Evolutionary conservation across 2,888 invertebrate genomes (phyloP).

Genomic region (Patella pellucida): DNA sequence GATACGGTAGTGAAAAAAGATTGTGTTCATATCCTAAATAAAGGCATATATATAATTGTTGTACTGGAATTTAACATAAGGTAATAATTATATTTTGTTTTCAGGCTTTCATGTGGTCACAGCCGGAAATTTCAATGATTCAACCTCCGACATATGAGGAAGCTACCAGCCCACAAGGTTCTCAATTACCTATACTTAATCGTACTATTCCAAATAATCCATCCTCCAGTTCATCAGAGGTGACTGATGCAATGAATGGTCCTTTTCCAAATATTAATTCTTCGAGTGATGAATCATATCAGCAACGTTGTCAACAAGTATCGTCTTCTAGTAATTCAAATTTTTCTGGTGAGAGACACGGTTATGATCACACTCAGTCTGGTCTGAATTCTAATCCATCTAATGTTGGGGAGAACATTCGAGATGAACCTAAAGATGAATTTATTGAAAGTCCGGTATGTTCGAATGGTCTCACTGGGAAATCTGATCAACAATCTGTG

Average conservation of each 20-base stretch:
- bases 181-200: conserved; percentile 16
- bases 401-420: neutral
- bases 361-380: neutral
- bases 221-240: conserved; percentile 17
- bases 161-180: conserved; percentile 24
- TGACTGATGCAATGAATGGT: neutral
- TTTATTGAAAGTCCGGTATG: conserved; percentile 13
- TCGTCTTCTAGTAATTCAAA: conserved; percentile 14
- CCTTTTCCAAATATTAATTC: neutral
- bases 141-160: conserved; percentile 42
- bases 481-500: neutral
- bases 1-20: too few species aligned
- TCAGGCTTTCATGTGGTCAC: conserved; percentile 31
- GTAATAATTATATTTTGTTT: neutral
- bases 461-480: conserved; percentile 7
- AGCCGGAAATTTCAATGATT: conserved; percentile 21
- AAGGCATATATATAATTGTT: too few species aligned
- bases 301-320: neutral
- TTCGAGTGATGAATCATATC: conserved; percentile 14
- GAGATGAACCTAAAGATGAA: conserved; percentile 16
- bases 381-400: too few species aligned
- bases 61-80: too few species aligned
- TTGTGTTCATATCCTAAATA: too few species aligned
- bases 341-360: neutral
- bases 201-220: conserved; percentile 4